Evolutionary conservation across 2,797 vertebrate species (phyloP), one percentile per base, ranked within the genome.

Genomic region (Anguilla obscura): DNA sequence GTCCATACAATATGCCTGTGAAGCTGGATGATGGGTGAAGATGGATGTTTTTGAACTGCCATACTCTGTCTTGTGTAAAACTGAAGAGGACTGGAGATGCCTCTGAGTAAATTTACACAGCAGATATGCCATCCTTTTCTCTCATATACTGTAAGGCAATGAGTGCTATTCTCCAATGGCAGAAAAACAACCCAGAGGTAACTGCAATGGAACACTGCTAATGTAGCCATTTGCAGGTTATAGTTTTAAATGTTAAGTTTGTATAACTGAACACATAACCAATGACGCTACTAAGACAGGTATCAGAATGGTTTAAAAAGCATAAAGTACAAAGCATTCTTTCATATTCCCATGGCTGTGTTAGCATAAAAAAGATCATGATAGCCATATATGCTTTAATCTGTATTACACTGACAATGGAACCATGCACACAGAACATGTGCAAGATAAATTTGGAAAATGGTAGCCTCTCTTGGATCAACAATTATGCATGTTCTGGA

Each of bases 361-460:
- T 76, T 76, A 36, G 12, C 14, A 24, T 84, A 52, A 12, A 30
- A 27, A 52, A 10, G n/a, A 48, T 27, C 60, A 9, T 40, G 30
- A 24, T 10, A 54, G 27, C 60, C 58, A 85, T 24, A 36, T 85
- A 66, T 40, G 24, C 14, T 48, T n/a, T 60, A 45, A 52, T 30
- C 56, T 50, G 10, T 12, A 60, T 33, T 85, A 36, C 27, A 58
- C 14, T 60, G 16, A 12, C 40, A 74, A n/a, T 52, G 40, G n/a
- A 86, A 52, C 52, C 66, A 12, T 69, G 66, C 71, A 76, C 21
- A 76, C 71, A 76, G 71, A 76, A 76, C 71, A 14, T 76, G 21
- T 63, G 33, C 9, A 80, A 24, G 14, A 48, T 48, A 80, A 36
- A 80, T 48, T 10, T 48, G 21, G 21, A 50, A 24, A 50, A 82